A percentile compares a stretch with the other conserved stretches of the same genome.
Conservation (phyloP, 2,113 vertebrate genomes). For the Castor canadensis region DNA sequence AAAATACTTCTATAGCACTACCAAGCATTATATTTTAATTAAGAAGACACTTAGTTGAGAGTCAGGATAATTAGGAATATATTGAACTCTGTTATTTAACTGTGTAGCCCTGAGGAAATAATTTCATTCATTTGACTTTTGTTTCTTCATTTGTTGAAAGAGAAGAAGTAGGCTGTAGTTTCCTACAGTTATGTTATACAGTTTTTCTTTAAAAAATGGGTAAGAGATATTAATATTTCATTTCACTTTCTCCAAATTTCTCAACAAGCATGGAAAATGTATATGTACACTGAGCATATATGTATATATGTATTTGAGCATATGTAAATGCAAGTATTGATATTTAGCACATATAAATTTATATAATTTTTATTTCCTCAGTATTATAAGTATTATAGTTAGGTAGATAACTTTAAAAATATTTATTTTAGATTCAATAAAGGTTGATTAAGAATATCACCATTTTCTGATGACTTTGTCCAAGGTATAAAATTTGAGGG, state of each 20-base stretch:
- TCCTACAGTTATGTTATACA: neutral
- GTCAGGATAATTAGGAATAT: conserved; percentile 23
- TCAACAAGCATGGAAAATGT: neutral
- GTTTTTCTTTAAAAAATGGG: neutral
- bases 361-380: neutral
- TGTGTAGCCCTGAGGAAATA: neutral
- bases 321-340: neutral
- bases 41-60: neutral
- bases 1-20: neutral
- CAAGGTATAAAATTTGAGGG: neutral
- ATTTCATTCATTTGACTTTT: neutral
- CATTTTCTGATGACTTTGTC: neutral
- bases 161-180: neutral
- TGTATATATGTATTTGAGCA: neutral
- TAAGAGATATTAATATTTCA: neutral
- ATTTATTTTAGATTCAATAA: neutral
- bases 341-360: neutral
- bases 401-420: neutral
- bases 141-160: neutral
- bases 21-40: conserved; percentile 9
- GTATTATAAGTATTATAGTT: neutral
- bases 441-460: neutral
- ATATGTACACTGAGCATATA: neutral
- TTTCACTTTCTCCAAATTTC: neutral
- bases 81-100: conserved; percentile 3